phyloP scores from a whole-genome alignment of 2,113 vertebrate species.

The Ariopsis seemanni region DNA sequence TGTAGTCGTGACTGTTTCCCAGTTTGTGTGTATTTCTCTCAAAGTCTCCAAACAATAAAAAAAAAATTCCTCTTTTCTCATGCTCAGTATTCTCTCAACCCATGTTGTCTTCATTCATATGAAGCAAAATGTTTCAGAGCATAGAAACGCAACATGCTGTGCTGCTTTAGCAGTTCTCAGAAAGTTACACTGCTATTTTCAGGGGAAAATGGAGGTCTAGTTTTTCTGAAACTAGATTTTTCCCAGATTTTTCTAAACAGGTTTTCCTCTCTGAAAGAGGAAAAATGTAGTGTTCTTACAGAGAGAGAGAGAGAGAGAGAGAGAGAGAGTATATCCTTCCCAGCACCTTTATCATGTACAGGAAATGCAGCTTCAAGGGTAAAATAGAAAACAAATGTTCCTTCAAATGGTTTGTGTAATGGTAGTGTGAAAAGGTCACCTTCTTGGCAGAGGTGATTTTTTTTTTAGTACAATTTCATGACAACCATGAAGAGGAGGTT shows the following conservation, averaged over 20 bases:
- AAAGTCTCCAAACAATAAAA: conserved; percentile 21
- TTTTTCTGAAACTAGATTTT: conserved; percentile 1
- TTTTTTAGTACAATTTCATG: conserved; percentile 45
- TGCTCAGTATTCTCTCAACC: conserved; percentile 39
- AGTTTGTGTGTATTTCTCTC: neutral
- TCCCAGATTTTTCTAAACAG: too few species aligned
- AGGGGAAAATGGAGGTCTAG: neutral
- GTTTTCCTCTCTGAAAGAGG: neutral
- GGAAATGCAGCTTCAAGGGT: conserved; percentile 59
- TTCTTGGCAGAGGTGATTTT: conserved; percentile 43
- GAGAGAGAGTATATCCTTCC: conserved; percentile 15
- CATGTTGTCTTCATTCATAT: conserved; percentile 57
- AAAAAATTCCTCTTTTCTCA: neutral
- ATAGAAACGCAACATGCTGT: conserved; percentile 13
- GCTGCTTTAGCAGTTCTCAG: conserved; percentile 1
- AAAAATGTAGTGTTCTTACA: neutral
- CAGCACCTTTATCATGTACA: conserved; percentile 30
- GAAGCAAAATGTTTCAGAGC: conserved; percentile 40
- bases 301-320: neutral
- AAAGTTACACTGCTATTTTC: conserved; percentile 17
- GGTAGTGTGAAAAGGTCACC: conserved; percentile 48
- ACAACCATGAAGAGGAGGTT: conserved; percentile 40
- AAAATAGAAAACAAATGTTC: conserved; percentile 63
- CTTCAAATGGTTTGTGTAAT: conserved; percentile 60
- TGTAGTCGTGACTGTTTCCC: neutral